Base-by-base conservation (phyloP, 2,797 vertebrate species). In the Ctenopoma kingsleyae region DNA sequence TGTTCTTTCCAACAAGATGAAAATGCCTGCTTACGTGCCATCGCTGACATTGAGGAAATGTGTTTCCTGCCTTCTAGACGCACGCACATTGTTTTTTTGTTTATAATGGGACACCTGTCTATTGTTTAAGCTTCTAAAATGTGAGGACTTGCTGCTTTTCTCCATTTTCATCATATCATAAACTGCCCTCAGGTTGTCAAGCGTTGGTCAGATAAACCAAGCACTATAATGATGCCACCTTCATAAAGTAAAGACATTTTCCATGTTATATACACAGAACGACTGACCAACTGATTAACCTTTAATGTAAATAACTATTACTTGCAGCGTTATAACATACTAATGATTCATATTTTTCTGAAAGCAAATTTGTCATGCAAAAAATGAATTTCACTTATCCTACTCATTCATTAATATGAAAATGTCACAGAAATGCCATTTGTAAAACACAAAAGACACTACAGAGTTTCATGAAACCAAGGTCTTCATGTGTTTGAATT, bases 401-500 rank as follows among this genome's bases (percentile, higher is more conserved):
- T 38, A 38, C 12, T 38, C 36, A 13, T 41, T 51, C 12, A 50
- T 3, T 30, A n/a, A 67, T 3, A 48, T 23, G 19, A 49, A 36
- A 48, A 22, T n/a, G 11, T 55, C 22, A 41, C n/a, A 5, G 36
- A 1, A 50, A 6, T 17, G 13, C 54, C 20, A 5, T 48, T 41
- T 43, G 16, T 44, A 30, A 30, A 43, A 19, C 12, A 67, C 15
- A 63, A 10, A 15, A 32, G 36, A 41, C 8, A 41, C 62, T 27
- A 35, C 52, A 16, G 17, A 32, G 2, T 49, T 59, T 15, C 19
- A 27, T 50, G 11, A 71, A 15, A 41, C 23, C 52, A 59, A 74
- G 49, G 44, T 51, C 40, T 38, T 38, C 30, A 32, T 32, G 30
- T 32, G 30, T 49, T 30, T 17, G 32, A 25, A 52, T 47, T 0